Conservation (phyloP, 2,113 vertebrate genomes). For the Gopherus flavomarginatus region DNA sequence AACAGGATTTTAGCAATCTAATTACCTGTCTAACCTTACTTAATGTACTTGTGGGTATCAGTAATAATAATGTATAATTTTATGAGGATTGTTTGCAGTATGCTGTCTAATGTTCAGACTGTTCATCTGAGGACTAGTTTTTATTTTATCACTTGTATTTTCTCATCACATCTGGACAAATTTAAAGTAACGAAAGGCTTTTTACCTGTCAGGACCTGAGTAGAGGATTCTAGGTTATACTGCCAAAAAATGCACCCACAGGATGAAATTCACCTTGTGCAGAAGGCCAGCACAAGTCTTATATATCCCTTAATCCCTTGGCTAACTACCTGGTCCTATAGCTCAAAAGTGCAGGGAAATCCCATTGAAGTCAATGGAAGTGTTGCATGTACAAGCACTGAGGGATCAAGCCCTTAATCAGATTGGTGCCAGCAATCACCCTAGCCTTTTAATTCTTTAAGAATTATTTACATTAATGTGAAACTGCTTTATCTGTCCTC, state of each 20-base stretch:
- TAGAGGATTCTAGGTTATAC: neutral
- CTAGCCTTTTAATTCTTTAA: neutral
- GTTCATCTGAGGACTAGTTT: neutral
- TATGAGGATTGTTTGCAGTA: neutral
- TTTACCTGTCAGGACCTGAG: neutral
- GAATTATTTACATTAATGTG: neutral
- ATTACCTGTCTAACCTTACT: neutral
- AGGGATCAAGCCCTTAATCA: neutral
- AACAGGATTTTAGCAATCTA: conserved; percentile 3
- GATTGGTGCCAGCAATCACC: neutral
- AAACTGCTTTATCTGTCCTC: neutral
- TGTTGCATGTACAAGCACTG: neutral
- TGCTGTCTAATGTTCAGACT: neutral
- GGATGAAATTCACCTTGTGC: neutral
- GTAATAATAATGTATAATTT: neutral
- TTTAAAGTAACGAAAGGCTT: neutral
- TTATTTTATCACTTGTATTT: neutral
- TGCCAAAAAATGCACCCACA: neutral
- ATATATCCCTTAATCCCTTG: neutral
- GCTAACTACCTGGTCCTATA: neutral
- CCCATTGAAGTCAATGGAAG: neutral
- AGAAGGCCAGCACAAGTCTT: neutral
- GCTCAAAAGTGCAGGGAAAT: neutral
- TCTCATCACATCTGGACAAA: neutral
- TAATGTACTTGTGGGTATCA: neutral